Base-by-base conservation (phyloP, 2,797 vertebrate genomes). In the Garrulus glandarius region DNA sequence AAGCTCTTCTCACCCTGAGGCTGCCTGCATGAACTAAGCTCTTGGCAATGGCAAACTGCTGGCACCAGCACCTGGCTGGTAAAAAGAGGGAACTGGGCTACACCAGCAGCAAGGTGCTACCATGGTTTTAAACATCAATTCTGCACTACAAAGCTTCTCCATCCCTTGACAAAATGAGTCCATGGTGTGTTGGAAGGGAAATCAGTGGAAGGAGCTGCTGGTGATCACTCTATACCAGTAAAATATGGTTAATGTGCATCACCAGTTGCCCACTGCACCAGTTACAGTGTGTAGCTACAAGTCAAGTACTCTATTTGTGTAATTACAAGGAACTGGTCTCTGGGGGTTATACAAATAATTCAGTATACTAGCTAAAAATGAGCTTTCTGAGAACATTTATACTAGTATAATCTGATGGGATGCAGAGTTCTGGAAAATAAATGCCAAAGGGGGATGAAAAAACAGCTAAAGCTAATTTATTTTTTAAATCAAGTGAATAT, bases 401-500 rank as follows among this genome's bases (percentile, higher is more conserved):
- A 77, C 91, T 60, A 23, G 18, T 57, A 64, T 77, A 77, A 89
- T 85, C 91, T 91, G 82, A 81, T 89, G 88, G 89, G 84, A 93
- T 78, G 79, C 87, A 86, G 36, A 92, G 39, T 67, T 93, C 87
- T 91, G 76, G 84, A 96, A 96, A 92, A 93, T 36, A 91, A 95
- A 92, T 75, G 72, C 92, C 89, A 72, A 94, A 94, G 91, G 89
- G 89, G 87, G 72, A 65, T 78, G 26, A 78, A 78, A 79, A 90
- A 41, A 41, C 72, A 81, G 59, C 79, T 83, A 84, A 92, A 91
- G 79, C 39, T 36, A 78, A 94, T 94, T 89, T 86, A 95, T 89
- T 86, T 94, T 94, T 94, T 29, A 84, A 94, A 93, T 92, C 82
- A 83, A 95, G 50, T 78, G 72, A 94, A 86, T 93, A 91, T 91